Conservation (phyloP, 2,113 vertebrate species). For the Pitta sordida region DNA sequence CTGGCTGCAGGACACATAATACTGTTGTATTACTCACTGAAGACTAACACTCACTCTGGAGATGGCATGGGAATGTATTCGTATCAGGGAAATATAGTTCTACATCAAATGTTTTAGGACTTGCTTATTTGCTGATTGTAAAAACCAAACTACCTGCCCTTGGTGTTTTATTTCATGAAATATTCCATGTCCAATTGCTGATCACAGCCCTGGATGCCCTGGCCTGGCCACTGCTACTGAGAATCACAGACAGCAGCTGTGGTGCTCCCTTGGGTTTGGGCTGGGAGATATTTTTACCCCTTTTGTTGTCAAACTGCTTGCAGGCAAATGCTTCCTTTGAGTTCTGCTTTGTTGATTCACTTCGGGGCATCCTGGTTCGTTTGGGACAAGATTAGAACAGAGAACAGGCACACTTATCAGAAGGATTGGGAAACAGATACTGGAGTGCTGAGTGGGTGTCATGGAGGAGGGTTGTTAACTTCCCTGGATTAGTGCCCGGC, state of each 20-base stretch:
- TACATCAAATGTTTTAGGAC: neutral
- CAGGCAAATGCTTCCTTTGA: neutral
- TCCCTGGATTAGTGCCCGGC: slow-evolving; percentile 16
- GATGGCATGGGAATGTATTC: neutral
- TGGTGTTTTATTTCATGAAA: neutral
- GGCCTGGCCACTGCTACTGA: neutral
- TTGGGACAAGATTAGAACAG: slow-evolving; percentile 8
- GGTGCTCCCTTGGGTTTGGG: neutral
- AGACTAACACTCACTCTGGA: neutral
- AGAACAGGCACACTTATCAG: neutral
- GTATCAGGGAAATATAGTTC: neutral
- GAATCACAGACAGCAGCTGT: neutral
- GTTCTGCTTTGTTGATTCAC: neutral
- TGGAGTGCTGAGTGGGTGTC: slow-evolving; percentile 5
- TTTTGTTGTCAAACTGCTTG: neutral
- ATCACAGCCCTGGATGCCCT: neutral
- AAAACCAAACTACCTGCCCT: neutral
- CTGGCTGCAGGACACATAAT: neutral
- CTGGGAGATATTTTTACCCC: neutral
- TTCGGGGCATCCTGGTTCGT: neutral
- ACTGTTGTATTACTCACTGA: neutral
- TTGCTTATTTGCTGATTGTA: neutral
- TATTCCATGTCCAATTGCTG: neutral
- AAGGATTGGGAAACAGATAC: slow-evolving; percentile 31
- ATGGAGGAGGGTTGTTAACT: neutral